phyloP scores from a whole-genome alignment of 2,113 vertebrate genomes.

The Perca flavescens region DNA sequence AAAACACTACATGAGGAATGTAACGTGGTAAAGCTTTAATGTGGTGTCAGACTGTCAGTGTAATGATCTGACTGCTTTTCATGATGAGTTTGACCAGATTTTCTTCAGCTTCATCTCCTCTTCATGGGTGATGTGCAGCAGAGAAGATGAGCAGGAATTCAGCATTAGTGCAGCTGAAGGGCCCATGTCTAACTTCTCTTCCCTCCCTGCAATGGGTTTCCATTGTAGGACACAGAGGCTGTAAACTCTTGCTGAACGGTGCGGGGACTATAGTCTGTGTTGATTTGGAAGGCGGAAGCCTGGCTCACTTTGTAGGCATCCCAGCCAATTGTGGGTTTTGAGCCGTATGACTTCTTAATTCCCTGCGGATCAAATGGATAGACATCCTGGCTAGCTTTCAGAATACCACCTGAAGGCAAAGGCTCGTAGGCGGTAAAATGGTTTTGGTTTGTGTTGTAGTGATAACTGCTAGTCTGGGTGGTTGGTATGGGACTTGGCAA shows the following conservation, averaged over 20 bases:
- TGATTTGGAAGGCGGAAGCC: neutral
- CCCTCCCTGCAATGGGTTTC: neutral
- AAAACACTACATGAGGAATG: neutral
- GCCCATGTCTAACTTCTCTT: neutral
- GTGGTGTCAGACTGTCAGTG: conserved; percentile 32
- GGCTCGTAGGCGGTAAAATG: conserved; percentile 22
- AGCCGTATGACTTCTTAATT: neutral
- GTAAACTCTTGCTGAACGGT: conserved; percentile 27
- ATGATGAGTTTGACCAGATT: conserved; percentile 73
- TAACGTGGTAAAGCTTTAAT: conserved; percentile 23
- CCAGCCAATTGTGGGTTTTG: conserved; percentile 39
- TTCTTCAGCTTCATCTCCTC: conserved; percentile 78
- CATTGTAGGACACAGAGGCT: neutral
- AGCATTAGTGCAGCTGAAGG: conserved; percentile 22
- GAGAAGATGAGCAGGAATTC: conserved; percentile 49
- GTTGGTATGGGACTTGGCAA: neutral
- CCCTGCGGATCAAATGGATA: conserved; percentile 15
- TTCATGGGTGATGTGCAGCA: conserved; percentile 71
- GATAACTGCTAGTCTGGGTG: neutral
- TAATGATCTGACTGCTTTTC: conserved; percentile 1
- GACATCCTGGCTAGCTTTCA: conserved; percentile 13
- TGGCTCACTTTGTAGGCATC: conserved; percentile 21
- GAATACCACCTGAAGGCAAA: neutral
- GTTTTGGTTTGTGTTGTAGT: neutral
- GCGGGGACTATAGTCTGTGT: conserved; percentile 5